phyloP scores from a whole-genome alignment of 2,113 vertebrate species.

The Hystrix brachyura region DNA sequence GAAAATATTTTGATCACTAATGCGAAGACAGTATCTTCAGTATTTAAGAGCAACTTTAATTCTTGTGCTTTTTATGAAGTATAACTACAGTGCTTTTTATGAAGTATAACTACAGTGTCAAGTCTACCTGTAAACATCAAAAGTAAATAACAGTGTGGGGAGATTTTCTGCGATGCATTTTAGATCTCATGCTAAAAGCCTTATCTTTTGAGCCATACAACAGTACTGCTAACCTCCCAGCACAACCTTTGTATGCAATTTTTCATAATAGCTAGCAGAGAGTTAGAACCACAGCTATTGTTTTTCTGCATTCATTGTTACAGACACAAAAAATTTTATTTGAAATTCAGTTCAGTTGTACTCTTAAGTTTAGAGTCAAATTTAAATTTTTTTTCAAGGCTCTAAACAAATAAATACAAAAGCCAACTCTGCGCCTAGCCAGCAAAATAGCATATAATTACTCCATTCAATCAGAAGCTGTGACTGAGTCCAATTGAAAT shows the following conservation, averaged over 20 bases:
- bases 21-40: constrained; percentile 61
- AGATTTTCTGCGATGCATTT: constrained; percentile 58
- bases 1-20: constrained; percentile 74
- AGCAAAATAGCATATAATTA: constrained; percentile 69
- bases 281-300: neutral
- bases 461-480: constrained; percentile 52
- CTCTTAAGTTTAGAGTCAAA: constrained; percentile 61
- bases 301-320: constrained; percentile 39
- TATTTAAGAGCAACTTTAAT: constrained; percentile 78
- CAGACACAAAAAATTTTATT: constrained; percentile 38
- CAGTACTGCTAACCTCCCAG: neutral
- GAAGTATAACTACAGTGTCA: constrained; percentile 68
- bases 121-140: constrained; percentile 59
- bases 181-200: neutral
- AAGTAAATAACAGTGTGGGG: constrained; percentile 62
- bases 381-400: constrained; percentile 38
- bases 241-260: neutral
- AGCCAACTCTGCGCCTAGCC: constrained; percentile 19
- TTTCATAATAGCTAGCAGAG: neutral
- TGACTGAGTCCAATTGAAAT: constrained; percentile 58
- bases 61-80: constrained; percentile 66
- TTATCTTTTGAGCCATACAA: neutral
- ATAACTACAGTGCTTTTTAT: constrained; percentile 45
- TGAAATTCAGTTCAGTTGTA: constrained; percentile 8
- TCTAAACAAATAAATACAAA: constrained; percentile 68